A percentile compares a stretch with the other conserved stretches of the same genome.
Conservation (phyloP, 64 coral and sea anemone genomes). For the Exaiptasia diaphana region DNA sequence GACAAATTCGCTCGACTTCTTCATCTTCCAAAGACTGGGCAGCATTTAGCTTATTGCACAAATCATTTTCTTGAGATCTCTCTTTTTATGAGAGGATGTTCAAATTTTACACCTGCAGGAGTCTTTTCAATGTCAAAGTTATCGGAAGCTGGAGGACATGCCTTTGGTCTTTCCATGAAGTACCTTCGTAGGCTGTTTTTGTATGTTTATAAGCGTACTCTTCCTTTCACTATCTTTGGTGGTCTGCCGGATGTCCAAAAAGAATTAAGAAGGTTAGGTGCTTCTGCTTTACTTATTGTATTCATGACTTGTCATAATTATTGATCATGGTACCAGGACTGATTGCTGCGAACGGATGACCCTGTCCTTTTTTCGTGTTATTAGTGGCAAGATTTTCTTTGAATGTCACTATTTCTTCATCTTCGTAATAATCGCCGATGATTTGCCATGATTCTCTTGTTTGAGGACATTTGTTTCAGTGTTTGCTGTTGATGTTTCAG, state of each 20-base stretch:
- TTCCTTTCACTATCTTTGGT: slow-evolving; percentile 11
- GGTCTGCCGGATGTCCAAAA: not conserved
- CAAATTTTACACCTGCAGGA: not conserved
- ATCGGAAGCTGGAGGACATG: slow-evolving; percentile 7
- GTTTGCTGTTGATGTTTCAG: no score
- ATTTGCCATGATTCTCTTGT: no score
- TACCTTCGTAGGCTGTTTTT: slow-evolving; percentile 24
- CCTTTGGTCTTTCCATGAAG: slow-evolving; percentile 32
- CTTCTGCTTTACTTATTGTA: slow-evolving; percentile 25
- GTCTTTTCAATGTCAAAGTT: slow-evolving; percentile 24
- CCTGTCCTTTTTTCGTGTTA: slow-evolving; percentile 49
- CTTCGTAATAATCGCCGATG: no score
- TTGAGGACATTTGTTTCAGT: no score
- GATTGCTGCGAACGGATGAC: slow-evolving; percentile 6
- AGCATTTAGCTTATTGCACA: not conserved
- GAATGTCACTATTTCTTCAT: no score
- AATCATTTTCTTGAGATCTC: not conserved
- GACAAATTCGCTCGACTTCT: slow-evolving; percentile 31
- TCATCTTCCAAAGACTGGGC: not conserved
- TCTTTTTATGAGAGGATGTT: slow-evolving; percentile 3
- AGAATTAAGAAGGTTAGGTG: slow-evolving; percentile 26
- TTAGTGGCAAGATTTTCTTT: no score
- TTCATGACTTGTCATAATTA: slow-evolving; percentile 5
- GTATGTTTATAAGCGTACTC: slow-evolving; percentile 18
- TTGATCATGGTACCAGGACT: slow-evolving; percentile 29